Evolutionary conservation across 2,888 invertebrate genomes (phyloP), one percentile per base, ranked within the genome.

Genomic region (Entomobrya proxima): DNA sequence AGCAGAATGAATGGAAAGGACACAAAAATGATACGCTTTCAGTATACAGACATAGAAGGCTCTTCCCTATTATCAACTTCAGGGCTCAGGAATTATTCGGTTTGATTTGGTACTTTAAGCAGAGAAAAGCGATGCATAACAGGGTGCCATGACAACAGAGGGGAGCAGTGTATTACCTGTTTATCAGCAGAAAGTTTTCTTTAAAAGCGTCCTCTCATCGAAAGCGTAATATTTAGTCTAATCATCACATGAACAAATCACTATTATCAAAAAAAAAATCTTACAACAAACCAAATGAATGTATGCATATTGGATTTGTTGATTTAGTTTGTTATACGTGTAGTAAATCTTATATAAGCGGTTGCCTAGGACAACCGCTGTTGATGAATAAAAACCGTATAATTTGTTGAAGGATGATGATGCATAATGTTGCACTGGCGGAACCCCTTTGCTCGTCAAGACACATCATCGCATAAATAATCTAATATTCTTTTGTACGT

Each of bases 351-450:
- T 67, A 67, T 40, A 21, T 67, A 40, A 37, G 47, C 18, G n/a
- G 72, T 47, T 72, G 11, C 72, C 72, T 47, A 72, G 72, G 72
- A 69, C 69, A 69, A 69, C 69, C 9, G 44, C 1, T 40, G 40
- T 0, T 40, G 67, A 2, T 67, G 37, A 40, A 47, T 72, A 47
- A 27, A 27, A 72, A 72, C 27, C 47, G n/a, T 72, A 47, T 72
- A 72, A 72, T 72, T 72, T 72, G 9, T 30, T 72, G 72, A 72
- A 72, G 72, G 72, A 44, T 72, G 47, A 47, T 30, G 47, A 27
- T 47, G 44, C 67, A 27, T 11, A 2, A 32, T 40, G 44, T 40
- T 40, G 44, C 61, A 30, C 30, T 37, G 58, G 30, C 15, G 58
- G 58, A 58, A 58, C 7, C 15, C 11, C 3, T 30, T 11, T 58